Percentiles rank a stretch among this genome's conserved stretches.
Evolutionary conservation across 2,888 invertebrate species (phyloP).

Genomic region (Loripinus fragilis): DNA sequence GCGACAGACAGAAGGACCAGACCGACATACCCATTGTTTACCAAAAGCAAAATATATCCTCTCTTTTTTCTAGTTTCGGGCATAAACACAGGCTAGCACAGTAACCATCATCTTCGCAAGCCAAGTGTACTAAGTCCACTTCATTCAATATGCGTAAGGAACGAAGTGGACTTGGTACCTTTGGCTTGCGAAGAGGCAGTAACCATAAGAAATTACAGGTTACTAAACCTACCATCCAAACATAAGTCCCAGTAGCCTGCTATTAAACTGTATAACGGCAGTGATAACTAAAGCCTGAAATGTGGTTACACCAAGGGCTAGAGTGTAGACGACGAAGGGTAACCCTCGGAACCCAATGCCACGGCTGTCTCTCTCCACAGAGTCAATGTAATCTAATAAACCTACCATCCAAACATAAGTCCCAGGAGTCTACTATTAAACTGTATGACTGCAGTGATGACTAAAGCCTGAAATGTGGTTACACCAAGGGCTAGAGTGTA

Average conservation of each 20-base stretch:
- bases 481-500: conserved; percentile 61
- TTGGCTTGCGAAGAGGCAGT: too few species aligned
- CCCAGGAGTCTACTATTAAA: conserved; percentile 54
- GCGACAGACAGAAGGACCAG: too few species aligned
- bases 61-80: too few species aligned
- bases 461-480: conserved; percentile 59
- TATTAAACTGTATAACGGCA: conserved; percentile 53
- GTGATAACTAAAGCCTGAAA: conserved; percentile 60
- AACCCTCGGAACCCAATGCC: conserved; percentile 57
- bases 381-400: not conserved
- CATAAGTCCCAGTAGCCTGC: conserved; percentile 51
- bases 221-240: conserved; percentile 65
- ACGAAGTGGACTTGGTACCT: too few species aligned
- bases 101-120: too few species aligned
- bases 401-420: conserved; percentile 62
- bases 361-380: conserved; percentile 41
- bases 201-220: too few species aligned
- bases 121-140: too few species aligned
- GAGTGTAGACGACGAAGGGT: conserved; percentile 59
- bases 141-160: too few species aligned
- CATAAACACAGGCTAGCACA: too few species aligned
- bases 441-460: conserved; percentile 54
- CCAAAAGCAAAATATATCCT: too few species aligned
- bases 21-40: too few species aligned
- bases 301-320: conserved; percentile 59